phyloP scores from a whole-genome alignment of 2,113 vertebrate species.

The Megaceryle torquata region DNA sequence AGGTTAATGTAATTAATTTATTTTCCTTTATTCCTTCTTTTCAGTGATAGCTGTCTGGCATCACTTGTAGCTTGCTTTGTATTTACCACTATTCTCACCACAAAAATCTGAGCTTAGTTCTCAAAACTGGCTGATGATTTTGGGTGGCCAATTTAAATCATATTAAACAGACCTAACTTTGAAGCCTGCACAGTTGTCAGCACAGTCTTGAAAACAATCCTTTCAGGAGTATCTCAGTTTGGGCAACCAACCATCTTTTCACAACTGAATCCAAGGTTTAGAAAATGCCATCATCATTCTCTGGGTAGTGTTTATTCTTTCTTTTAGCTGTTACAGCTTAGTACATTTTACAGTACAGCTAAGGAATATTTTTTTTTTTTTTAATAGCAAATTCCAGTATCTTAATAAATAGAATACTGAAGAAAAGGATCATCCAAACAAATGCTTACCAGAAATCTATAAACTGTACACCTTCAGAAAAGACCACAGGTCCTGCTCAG shows the following conservation, averaged over 20 bases:
- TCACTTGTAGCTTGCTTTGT: neutral
- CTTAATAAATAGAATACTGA: neutral
- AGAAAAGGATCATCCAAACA: neutral
- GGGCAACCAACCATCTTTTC: slow-evolving; percentile 13
- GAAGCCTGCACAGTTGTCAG: neutral
- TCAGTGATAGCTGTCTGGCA: slow-evolving; percentile 8
- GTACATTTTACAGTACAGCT: neutral
- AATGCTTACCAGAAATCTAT: neutral
- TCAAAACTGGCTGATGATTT: neutral
- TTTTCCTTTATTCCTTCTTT: neutral
- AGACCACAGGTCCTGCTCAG: neutral
- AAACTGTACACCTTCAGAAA: neutral
- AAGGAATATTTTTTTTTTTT: neutral
- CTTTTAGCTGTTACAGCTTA: neutral
- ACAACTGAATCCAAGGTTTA: neutral
- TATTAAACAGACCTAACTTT: neutral
- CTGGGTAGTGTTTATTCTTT: neutral
- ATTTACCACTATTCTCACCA: neutral
- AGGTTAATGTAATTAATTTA: neutral
- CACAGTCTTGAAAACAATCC: neutral
- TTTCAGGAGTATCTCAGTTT: neutral
- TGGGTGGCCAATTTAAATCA: slow-evolving; percentile 20
- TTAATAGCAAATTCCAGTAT: neutral
- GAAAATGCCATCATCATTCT: neutral
- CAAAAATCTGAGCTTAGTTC: neutral